Base-by-base conservation (phyloP, 2,888 invertebrate genomes). In the Scaptomyza cyrtandrae region DNA sequence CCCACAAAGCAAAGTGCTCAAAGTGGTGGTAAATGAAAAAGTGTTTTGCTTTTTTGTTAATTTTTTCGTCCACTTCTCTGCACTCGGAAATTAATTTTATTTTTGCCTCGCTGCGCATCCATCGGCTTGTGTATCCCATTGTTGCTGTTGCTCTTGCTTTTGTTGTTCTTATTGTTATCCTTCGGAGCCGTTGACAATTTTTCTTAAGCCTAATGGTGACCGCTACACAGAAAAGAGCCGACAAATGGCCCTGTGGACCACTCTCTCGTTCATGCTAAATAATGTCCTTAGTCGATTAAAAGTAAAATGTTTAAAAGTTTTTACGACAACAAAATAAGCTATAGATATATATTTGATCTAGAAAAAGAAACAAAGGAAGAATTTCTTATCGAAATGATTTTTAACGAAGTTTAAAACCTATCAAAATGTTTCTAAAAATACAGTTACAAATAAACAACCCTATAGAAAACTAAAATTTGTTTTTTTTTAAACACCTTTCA, bases 1-100 rank as follows among this genome's bases (percentile, higher is more conserved):
- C 31, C 50, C 35, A 19, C 24, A 24, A 3, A 59, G 43, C 43
- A 31, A 27, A 50, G 33, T 43, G 37, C 37, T 50, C 56, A 6
- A 68, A 63, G 67, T 75, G 75, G 71, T 70, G 71, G 71, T 70
- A 82, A 78, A 84, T 86, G 77, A 80, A 87, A 80, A 87, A 82
- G 78, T 78, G 82, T 79, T 87, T 83, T 77, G 77, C 79, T 75
- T 75, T 79, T 70, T 78, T 63, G 60, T 76, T 80, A 66, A 70
- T 78, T 73, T 71, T 71, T 68, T 71, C 19, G 61, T 67, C 19
- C 49, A 64, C 59, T 67, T 66, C 59, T 82, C 60, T 74, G 57
- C 76, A 70, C 74, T 78, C 76, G 77, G 62, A 79, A 89, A 89
- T 86, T 89, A 85, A 86, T 86, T 80, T 86, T 73, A 85, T 77